Percentiles rank a stretch among this genome's conserved stretches.
phyloP scores from a whole-genome alignment of 1,140 invertebrate species.

The Drosophila setifemur region DNA sequence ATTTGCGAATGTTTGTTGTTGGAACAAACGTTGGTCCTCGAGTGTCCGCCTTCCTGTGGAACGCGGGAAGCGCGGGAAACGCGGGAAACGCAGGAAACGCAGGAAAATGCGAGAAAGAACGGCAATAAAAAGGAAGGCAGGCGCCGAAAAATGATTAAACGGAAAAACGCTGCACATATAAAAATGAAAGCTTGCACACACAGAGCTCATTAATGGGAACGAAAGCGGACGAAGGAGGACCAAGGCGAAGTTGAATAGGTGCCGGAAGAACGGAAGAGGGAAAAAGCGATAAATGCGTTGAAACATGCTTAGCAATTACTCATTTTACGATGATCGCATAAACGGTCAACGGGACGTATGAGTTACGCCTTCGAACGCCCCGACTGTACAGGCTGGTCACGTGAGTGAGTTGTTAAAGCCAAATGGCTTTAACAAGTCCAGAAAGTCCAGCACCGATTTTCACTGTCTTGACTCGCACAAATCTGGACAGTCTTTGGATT shows the following conservation, averaged over 20 bases:
- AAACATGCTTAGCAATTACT: slow-evolving; percentile 72
- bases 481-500: too few species aligned
- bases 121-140: slow-evolving; percentile 43
- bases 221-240: too few species aligned
- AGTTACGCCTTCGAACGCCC: slow-evolving; percentile 31
- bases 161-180: slow-evolving; percentile 60
- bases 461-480: too few species aligned
- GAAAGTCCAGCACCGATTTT: too few species aligned
- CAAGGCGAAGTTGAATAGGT: not conserved
- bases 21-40: slow-evolving; percentile 3
- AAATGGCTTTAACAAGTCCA: slow-evolving; percentile 55
- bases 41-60: too few species aligned
- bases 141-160: slow-evolving; percentile 67
- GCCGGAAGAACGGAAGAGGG: not conserved
- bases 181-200: slow-evolving; percentile 39
- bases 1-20: slow-evolving; percentile 45
- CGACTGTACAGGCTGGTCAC: slow-evolving; percentile 13
- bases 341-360: slow-evolving; percentile 57
- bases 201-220: slow-evolving; percentile 52
- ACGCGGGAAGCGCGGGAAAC: too few species aligned
- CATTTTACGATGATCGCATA: slow-evolving; percentile 68
- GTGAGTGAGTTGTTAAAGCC: slow-evolving; percentile 48
- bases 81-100: too few species aligned
- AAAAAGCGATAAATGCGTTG: slow-evolving; percentile 47
- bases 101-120: slow-evolving; percentile 15